Percentiles rank a stretch among this genome's conserved stretches.
Conservation (phyloP, 64 coral and sea anemone species). For the Pocillopora damicornis region DNA sequence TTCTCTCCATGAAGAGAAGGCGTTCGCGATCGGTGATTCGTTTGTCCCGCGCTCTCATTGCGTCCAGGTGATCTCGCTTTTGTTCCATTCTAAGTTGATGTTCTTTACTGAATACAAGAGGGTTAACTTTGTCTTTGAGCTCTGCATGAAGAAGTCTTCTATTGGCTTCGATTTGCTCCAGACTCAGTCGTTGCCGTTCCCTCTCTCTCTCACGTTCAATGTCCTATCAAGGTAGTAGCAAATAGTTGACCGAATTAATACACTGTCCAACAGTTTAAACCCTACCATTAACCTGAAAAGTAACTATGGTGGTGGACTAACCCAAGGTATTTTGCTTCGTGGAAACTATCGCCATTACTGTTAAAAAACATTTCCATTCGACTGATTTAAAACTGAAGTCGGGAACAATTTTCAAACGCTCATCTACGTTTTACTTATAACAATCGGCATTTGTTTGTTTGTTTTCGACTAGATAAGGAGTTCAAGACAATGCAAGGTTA, state of each 20-base stretch:
- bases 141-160: conserved; percentile 81
- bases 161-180: conserved; percentile 93
- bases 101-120: conserved; percentile 77
- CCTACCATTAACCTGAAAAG: too few species aligned
- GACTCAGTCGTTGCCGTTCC: conserved; percentile 80
- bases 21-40: conserved; percentile 68
- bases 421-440: too few species aligned
- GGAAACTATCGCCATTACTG: too few species aligned
- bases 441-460: too few species aligned
- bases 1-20: conserved; percentile 62
- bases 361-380: too few species aligned
- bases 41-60: conserved; percentile 74
- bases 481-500: not conserved
- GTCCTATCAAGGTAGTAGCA: conserved; percentile 38
- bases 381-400: too few species aligned
- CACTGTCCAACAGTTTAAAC: too few species aligned
- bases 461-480: not conserved
- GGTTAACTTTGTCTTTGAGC: conserved; percentile 92
- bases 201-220: conserved; percentile 87
- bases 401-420: too few species aligned
- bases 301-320: too few species aligned
- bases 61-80: conserved; percentile 61
- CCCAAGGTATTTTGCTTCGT: too few species aligned
- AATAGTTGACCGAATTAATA: not conserved
- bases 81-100: conserved; percentile 59